These are phyloP conservation scores for Hippocampus kuda DNA, from an alignment of 2,797 vertebrate species.

Conservation along the genomic window DNA sequence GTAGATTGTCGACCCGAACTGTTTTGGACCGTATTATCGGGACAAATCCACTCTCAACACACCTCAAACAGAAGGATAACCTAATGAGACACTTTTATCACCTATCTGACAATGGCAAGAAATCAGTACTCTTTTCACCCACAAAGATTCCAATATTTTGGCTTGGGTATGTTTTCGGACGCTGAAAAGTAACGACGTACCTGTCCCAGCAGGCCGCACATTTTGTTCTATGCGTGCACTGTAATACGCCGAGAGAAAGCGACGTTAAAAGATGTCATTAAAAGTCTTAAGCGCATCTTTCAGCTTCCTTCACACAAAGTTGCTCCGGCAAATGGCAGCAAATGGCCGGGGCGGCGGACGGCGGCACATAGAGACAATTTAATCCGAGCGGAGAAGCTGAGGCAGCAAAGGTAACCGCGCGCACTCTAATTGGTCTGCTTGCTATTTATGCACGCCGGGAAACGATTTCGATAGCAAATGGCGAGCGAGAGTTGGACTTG, in stretches of 20 bases:
- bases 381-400: slow-evolving; percentile 22
- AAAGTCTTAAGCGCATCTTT: slow-evolving; percentile 16
- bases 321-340: slow-evolving; percentile 11
- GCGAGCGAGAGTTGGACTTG: slow-evolving; percentile 28
- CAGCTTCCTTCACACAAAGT: slow-evolving; percentile 7
- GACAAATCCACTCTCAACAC: not conserved
- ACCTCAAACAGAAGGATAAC: not conserved
- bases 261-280: not conserved
- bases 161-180: not conserved
- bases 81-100: too few relatives aligned
- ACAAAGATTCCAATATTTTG: not conserved
- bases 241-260: not conserved
- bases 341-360: slow-evolving; percentile 13
- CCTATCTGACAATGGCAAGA: not conserved
- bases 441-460: slow-evolving; percentile 28
- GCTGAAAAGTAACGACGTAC: not conserved
- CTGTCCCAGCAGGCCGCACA: not conserved
- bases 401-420: slow-evolving; percentile 23
- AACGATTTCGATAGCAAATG: slow-evolving; percentile 45
- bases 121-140: too few relatives aligned
- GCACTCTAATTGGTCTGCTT: slow-evolving; percentile 38
- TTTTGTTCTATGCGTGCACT: not conserved
- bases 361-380: slow-evolving; percentile 23
- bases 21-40: too few relatives aligned
- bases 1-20: too few relatives aligned